Percentiles rank a stretch among this genome's conserved stretches.
phyloP scores from a whole-genome alignment of 2,113 vertebrate genomes.

The Rostratula benghalensis region DNA sequence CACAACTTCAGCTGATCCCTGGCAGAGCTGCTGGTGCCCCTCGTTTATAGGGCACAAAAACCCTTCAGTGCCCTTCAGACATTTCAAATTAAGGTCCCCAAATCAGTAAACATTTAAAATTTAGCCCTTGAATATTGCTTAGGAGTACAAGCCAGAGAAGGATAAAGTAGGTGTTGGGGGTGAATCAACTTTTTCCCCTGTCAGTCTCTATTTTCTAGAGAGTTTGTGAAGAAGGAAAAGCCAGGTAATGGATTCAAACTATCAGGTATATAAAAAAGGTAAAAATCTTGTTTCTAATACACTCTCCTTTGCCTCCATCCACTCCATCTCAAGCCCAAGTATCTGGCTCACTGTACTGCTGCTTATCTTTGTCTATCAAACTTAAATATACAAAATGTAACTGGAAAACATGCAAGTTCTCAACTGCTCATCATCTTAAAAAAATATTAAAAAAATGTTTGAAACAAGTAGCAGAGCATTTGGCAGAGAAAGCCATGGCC shows the following conservation, averaged over 20 bases:
- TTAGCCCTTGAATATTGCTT: neutral
- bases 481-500: neutral
- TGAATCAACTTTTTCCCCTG: neutral
- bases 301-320: neutral
- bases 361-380: neutral
- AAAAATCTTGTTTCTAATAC: neutral
- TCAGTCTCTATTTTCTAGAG: neutral
- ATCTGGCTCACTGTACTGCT: neutral
- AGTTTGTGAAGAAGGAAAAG: neutral
- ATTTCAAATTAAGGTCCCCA: neutral
- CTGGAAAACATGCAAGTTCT: slow-evolving; percentile 14
- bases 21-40: neutral
- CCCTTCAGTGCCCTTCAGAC: neutral
- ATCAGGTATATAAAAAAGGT: neutral
- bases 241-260: neutral
- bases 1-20: neutral
- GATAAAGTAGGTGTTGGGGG: neutral
- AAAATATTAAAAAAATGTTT: neutral
- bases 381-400: neutral
- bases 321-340: neutral
- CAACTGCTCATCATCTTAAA: neutral
- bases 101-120: neutral
- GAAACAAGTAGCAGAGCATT: neutral
- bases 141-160: neutral
- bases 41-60: neutral